A percentile compares a stretch with the other conserved stretches of the same genome.
phyloP scores from a whole-genome alignment of 2,888 invertebrate species.

The Lochmaea capreae region DNA sequence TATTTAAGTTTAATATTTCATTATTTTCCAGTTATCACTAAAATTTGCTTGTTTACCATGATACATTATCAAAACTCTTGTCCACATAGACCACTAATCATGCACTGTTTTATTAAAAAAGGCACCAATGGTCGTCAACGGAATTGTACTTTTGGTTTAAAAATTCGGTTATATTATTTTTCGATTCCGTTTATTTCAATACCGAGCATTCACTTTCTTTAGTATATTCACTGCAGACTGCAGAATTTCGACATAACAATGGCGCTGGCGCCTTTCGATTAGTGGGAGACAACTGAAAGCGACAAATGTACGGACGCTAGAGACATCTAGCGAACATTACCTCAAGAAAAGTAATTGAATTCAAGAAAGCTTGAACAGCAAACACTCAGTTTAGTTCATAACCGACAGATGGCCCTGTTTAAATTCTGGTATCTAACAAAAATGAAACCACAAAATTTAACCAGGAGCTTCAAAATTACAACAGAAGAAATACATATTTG shows the following conservation, averaged over 20 bases:
- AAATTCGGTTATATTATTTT: background rate
- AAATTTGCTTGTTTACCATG: slow-evolving; percentile 48
- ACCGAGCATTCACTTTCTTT: slow-evolving; percentile 30
- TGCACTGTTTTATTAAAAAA: slow-evolving; percentile 15
- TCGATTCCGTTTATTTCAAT: slow-evolving; percentile 1
- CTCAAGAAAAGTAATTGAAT: background rate
- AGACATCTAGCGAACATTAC: slow-evolving; percentile 14
- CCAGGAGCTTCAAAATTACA: no score
- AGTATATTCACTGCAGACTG: slow-evolving; percentile 25
- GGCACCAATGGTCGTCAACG: slow-evolving; percentile 1
- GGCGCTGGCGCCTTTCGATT: slow-evolving; percentile 51
- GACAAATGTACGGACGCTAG: background rate
- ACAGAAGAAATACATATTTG: no score
- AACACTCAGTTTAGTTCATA: background rate
- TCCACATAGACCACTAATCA: slow-evolving; percentile 42
- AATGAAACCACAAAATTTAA: no score
- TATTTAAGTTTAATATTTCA: slow-evolving; percentile 35
- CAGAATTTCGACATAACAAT: slow-evolving; percentile 51
- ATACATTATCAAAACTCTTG: slow-evolving; percentile 42
- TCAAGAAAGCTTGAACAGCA: background rate
- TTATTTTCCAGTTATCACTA: slow-evolving; percentile 39
- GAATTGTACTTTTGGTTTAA: background rate
- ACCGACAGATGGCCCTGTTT: background rate
- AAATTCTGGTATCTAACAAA: background rate
- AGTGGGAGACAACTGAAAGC: slow-evolving; percentile 37